These are phyloP conservation scores for Pseudorasbora parva DNA, from an alignment of 2,113 vertebrate species.

Conservation along the genomic window DNA sequence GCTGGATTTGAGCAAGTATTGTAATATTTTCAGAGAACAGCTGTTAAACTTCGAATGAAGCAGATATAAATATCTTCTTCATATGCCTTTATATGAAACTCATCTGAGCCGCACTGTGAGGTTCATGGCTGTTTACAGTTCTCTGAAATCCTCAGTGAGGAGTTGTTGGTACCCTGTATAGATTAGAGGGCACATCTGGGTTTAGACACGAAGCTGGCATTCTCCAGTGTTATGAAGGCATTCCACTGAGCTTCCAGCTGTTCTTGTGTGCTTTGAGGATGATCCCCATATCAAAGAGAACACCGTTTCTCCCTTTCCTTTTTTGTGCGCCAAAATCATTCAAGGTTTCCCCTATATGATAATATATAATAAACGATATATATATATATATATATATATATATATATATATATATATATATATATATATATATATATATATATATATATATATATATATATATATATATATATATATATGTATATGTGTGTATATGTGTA, in stretches of 20 bases:
- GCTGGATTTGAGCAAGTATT: not conserved
- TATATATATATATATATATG: too few species aligned
- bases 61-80: not conserved
- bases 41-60: not conserved
- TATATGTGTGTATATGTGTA: too few species aligned
- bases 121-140: not conserved
- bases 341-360: not conserved
- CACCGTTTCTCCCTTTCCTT: not conserved
- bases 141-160: not conserved
- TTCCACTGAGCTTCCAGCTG: constrained; percentile 45
- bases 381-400: too few species aligned
- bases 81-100: not conserved
- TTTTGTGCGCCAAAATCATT: not conserved
- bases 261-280: constrained; percentile 43
- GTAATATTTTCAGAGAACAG: not conserved
- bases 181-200: constrained; percentile 41
- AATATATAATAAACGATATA: too few species aligned
- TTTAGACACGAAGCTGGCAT: constrained; percentile 40
- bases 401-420: too few species aligned
- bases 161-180: not conserved
- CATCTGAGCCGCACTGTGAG: not conserved
- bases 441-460: too few species aligned
- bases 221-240: constrained; percentile 2
- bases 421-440: too few species aligned
- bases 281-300: constrained; percentile 16